Conservation (phyloP, 2,888 invertebrate species). For the Lydus trimaculatus region DNA sequence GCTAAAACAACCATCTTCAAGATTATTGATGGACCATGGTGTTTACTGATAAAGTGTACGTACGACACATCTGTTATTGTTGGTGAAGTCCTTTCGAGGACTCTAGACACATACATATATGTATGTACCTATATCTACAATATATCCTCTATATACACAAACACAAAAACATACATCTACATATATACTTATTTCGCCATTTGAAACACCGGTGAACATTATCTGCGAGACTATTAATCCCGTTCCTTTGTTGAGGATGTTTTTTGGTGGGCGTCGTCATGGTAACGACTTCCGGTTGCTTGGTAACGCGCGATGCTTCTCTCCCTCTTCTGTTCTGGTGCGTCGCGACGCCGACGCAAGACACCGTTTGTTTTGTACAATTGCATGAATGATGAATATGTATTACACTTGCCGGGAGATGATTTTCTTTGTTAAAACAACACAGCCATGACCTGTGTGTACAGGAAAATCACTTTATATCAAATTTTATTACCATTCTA, state of each 20-base stretch:
- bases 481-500: too few relatives aligned
- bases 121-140: too few relatives aligned
- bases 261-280: constrained; percentile 59
- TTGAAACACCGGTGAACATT: constrained; percentile 59
- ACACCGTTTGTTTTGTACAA: constrained; percentile 55
- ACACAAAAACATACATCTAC: constrained; percentile 10
- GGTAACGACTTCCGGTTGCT: constrained; percentile 59
- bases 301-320: constrained; percentile 53
- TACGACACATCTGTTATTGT: background rate
- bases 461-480: constrained; percentile 25
- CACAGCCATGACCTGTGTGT: constrained; percentile 40
- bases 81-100: background rate
- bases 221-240: constrained; percentile 60
- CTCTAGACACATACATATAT: background rate
- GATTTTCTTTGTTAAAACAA: constrained; percentile 50
- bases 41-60: background rate
- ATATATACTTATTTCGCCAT: constrained; percentile 57
- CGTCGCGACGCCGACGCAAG: constrained; percentile 51
- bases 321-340: constrained; percentile 41
- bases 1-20: background rate
- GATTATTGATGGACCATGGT: background rate
- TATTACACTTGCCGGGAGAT: constrained; percentile 51
- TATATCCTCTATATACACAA: background rate
- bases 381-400: constrained; percentile 56
- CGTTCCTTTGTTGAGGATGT: constrained; percentile 60